Conservation (phyloP, 2,888 invertebrate species). For the Polymixis flavicincta region DNA sequence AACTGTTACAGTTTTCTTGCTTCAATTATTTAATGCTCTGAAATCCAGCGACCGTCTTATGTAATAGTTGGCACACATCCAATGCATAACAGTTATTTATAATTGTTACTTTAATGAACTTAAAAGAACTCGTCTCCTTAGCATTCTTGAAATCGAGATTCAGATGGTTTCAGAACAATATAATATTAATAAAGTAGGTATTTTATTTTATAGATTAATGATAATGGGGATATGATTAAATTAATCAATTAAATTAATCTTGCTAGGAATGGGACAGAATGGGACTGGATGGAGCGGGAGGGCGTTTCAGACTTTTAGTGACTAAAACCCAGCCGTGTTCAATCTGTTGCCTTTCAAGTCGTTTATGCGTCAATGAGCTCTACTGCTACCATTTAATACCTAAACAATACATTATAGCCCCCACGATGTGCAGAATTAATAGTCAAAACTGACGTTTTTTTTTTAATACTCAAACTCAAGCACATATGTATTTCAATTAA, state of each 20-base stretch:
- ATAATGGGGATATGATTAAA: too few species aligned
- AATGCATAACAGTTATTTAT: constrained; percentile 47
- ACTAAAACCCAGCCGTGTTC: too few species aligned
- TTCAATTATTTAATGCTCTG: constrained; percentile 35
- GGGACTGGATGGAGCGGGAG: too few species aligned
- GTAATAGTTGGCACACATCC: constrained; percentile 43
- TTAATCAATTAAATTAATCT: too few species aligned
- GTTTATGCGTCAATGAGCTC: not conserved
- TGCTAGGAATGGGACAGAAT: too few species aligned
- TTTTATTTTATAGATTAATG: too few species aligned
- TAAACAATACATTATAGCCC: not conserved
- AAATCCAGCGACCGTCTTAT: constrained; percentile 19
- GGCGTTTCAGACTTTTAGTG: too few species aligned
- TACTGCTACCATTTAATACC: not conserved
- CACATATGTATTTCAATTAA: too few species aligned
- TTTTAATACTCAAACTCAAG: not conserved
- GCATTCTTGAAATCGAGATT: not conserved
- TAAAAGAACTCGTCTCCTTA: constrained; percentile 8
- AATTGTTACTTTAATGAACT: constrained; percentile 21
- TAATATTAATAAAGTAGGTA: too few species aligned
- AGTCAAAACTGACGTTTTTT: not conserved
- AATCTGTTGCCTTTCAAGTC: not conserved
- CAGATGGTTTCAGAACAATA: not conserved
- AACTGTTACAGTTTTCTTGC: constrained; percentile 14
- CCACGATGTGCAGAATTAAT: not conserved